These are phyloP conservation scores for Colletes gigas DNA, from an alignment of 1,140 invertebrate species.

Conservation along the genomic window DNA sequence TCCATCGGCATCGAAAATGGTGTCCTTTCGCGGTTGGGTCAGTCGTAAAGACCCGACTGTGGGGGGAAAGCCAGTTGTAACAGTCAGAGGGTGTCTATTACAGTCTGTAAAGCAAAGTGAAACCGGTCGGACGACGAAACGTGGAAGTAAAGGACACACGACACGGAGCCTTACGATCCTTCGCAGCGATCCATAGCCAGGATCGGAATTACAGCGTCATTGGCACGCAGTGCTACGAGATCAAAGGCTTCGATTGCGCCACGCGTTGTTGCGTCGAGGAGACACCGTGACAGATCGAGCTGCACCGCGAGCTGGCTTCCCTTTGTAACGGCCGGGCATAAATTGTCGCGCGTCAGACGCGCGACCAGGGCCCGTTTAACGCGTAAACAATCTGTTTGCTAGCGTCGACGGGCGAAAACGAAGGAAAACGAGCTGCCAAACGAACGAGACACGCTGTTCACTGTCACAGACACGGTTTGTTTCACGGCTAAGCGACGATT, in stretches of 20 bases:
- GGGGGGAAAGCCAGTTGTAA: not conserved
- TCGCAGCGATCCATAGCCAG: constrained; percentile 8
- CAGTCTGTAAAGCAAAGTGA: not conserved
- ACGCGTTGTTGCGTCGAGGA: not conserved
- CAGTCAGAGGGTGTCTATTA: constrained; percentile 9
- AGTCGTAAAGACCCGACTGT: no score
- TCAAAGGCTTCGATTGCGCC: constrained; percentile 33
- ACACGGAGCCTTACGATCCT: constrained; percentile 19
- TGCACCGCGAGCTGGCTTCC: constrained; percentile 25
- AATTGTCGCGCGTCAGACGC: constrained; percentile 57
- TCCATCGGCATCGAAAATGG: no score
- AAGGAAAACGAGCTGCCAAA: not conserved
- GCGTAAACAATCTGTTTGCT: constrained; percentile 7
- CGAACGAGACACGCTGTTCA: constrained; percentile 12
- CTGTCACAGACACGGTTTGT: constrained; percentile 10
- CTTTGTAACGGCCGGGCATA: constrained; percentile 56
- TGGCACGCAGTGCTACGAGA: constrained; percentile 31
- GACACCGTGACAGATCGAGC: constrained; percentile 31
- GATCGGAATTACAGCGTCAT: constrained; percentile 55
- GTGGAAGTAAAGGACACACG: constrained; percentile 6
- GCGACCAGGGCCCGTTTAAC: constrained; percentile 34
- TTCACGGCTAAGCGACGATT: no score
- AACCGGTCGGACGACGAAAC: not conserved
- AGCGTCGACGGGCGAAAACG: not conserved
- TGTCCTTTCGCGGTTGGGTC: no score